phyloP scores from a whole-genome alignment of 2,113 vertebrate species.

The Eretmochelys imbricata region DNA sequence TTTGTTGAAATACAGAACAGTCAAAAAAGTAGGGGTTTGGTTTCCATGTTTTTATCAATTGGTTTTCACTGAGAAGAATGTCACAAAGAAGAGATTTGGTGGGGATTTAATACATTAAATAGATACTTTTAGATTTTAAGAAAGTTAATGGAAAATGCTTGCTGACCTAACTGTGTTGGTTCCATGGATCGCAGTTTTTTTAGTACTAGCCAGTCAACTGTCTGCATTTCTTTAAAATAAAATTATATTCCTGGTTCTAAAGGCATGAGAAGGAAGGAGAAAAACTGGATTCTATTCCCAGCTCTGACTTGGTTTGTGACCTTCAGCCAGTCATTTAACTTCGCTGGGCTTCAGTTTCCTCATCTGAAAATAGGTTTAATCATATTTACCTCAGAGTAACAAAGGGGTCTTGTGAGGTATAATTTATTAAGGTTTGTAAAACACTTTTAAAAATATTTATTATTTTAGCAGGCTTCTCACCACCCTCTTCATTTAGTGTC shows the following conservation, averaged over 20 bases:
- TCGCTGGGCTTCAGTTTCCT: not conserved
- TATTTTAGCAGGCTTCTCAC: not conserved
- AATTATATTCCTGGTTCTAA: not conserved
- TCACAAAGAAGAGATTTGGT: not conserved
- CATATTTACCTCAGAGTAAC: not conserved
- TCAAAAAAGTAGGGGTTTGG: not conserved
- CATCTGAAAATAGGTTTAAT: not conserved
- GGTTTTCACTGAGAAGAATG: not conserved
- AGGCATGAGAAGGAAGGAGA: not conserved
- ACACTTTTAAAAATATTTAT: not conserved
- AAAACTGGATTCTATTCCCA: not conserved
- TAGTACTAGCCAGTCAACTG: not conserved
- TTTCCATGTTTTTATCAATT: not conserved
- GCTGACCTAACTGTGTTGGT: not conserved
- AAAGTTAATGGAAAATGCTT: not conserved
- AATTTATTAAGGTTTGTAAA: not conserved
- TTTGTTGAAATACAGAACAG: conserved; percentile 4
- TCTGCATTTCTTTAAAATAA: not conserved
- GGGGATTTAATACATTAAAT: not conserved
- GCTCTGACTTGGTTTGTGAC: not conserved
- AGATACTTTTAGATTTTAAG: not conserved
- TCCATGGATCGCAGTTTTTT: not conserved
- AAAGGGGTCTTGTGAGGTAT: not conserved
- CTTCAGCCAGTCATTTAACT: not conserved
- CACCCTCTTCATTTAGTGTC: not conserved